Percentiles rank a stretch among this genome's conserved stretches.
Conservation (phyloP, 1,140 invertebrate species). For the Macrosteles quadrilineatus region DNA sequence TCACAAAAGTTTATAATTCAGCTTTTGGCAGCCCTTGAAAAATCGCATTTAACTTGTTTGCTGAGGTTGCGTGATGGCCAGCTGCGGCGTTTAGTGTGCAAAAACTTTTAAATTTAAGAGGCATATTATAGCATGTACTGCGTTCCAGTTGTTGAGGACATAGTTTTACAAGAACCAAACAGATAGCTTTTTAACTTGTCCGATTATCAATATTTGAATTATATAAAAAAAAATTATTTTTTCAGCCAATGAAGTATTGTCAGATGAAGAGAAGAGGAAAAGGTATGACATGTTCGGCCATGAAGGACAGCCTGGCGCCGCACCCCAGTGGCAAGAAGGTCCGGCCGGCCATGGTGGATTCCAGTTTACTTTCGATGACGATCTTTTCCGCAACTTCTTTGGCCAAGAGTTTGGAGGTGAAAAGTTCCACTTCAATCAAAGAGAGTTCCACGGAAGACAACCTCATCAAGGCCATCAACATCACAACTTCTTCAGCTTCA, state of each 20-base stretch:
- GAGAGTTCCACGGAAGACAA: background rate
- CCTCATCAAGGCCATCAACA: constrained; percentile 11
- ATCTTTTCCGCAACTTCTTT: constrained; percentile 25
- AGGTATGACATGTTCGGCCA: constrained; percentile 73
- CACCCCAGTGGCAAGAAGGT: background rate
- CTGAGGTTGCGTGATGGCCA: too few relatives aligned
- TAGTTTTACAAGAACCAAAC: too few relatives aligned
- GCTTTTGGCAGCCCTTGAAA: too few relatives aligned
- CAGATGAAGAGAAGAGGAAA: constrained; percentile 90
- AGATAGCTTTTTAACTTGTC: too few relatives aligned
- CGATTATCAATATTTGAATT: too few relatives aligned
- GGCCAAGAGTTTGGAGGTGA: constrained; percentile 1
- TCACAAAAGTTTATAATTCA: too few relatives aligned
- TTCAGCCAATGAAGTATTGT: constrained; percentile 91
- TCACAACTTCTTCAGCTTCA: constrained; percentile 21
- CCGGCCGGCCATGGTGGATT: background rate
- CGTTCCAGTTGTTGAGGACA: too few relatives aligned
- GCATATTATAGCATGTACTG: too few relatives aligned
- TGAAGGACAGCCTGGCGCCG: background rate
- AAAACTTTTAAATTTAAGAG: too few relatives aligned
- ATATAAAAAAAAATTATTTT: background rate
- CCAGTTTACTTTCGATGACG: constrained; percentile 24
- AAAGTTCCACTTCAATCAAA: constrained; percentile 2
- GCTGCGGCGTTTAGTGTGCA: too few relatives aligned
- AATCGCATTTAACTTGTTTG: too few relatives aligned